Base-by-base conservation (phyloP, 2,113 vertebrate species). In the Hydrochoerus hydrochaeris region DNA sequence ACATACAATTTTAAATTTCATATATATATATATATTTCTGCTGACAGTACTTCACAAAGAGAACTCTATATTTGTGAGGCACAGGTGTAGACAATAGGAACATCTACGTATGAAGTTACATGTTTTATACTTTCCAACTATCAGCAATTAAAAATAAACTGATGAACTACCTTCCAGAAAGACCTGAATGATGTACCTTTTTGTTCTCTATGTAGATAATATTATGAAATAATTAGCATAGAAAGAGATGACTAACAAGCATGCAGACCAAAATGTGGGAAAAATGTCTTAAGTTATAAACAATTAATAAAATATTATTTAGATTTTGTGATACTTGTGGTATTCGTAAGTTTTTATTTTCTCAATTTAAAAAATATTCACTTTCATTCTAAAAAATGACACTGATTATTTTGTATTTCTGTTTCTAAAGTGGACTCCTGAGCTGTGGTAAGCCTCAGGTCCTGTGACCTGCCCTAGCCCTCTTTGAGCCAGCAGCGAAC, bases 1-100 rank as follows among this genome's bases (percentile, higher is more conserved):
- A 54, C n/a, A 78, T 24, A 62, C 24, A 69, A 19, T 86, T 85
- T 46, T 90, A 89, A 94, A 16, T 57, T 38, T 85, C n/a, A n/a
- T n/a, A 11, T 52, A 52, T 49, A 2, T n/a, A 35, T 35, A 6
- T 63, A 38, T 49, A 35, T 92, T 86, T 83, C 38, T 44, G 52
- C 77, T 62, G 32, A 5, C 93, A 88, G 63, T 84, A 24, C 75
- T 80, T 26, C 46, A 73, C 8, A 78, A 93, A 71, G 41, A 35
- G n/a, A 82, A 77, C 92, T 77, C 46, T 90, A 65, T 90, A 65
- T 93, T 87, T 93, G 52, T 65, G 87, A 35, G 62, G 62, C 69
- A 73, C 20, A 75, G 12, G 19, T 35, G 30, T 11, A 44, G 57
- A 87, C 1, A 88, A 19, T 44, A 73, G 38, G 77, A 49, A 60